phyloP scores from a whole-genome alignment of 2,797 vertebrate species.

The Sus cebifrons region DNA sequence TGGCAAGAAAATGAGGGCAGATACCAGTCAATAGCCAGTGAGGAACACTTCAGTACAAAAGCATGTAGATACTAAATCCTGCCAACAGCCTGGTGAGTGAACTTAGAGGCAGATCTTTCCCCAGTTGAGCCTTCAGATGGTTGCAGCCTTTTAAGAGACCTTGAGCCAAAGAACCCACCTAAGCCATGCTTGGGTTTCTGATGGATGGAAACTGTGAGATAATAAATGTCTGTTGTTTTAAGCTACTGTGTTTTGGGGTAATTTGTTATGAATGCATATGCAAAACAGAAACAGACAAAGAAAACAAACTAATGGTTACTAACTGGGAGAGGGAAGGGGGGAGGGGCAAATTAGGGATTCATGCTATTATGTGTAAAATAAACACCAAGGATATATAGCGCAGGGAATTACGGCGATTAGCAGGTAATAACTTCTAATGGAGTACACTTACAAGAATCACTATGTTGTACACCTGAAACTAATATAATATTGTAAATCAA shows the following conservation, averaged over 20 bases:
- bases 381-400: not conserved
- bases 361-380: not conserved
- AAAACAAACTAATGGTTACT: not conserved
- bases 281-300: not conserved
- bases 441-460: not conserved
- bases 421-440: not conserved
- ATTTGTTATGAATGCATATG: conserved; percentile 4
- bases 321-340: not conserved
- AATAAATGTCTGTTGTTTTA: not conserved
- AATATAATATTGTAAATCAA: not conserved
- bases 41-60: not conserved
- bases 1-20: not conserved
- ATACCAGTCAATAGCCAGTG: not conserved
- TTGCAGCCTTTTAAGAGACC: conserved; percentile 22
- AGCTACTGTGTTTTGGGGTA: conserved; percentile 25
- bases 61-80: not conserved
- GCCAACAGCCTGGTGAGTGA: not conserved
- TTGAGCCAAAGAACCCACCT: not conserved
- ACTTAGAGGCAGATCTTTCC: not conserved
- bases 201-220: not conserved
- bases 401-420: not conserved
- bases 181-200: conserved; percentile 5
- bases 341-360: not conserved
- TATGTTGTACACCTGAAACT: not conserved
- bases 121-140: not conserved